Base-by-base conservation (phyloP, 2,113 vertebrate genomes). In the Gobio gobio region DNA sequence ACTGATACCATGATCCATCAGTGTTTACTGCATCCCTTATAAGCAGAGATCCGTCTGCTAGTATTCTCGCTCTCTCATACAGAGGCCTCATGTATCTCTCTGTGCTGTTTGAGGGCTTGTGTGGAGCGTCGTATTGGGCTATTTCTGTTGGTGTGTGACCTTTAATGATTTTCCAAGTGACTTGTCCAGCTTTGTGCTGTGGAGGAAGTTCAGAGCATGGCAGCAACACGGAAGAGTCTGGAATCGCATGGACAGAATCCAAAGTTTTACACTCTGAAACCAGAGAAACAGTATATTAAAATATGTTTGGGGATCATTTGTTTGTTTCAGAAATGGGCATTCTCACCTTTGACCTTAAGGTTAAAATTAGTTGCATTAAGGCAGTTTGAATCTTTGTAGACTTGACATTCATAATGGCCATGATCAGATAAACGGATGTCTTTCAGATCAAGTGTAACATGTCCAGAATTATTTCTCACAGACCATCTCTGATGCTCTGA, bases 401-500 rank as follows among this genome's bases (percentile, higher is more conserved):
- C 58, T 58, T 63, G 1, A 63, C 58, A 63, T 14, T 45, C 56
- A 63, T 79, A 79, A 18, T 0, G 36, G 0, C 56, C 77, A 5
- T 13, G 3, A 79, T 79, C 77, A 0, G n/a, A 10, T 63, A 18
- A 45, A 18, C 12, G 5, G 13, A 79, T 63, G 22, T 79, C 40
- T 63, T 47, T 45, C 36, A 79, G 77, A 6, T 47, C 2, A 79
- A 79, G 36, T 26, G 8, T 63, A 10, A 79, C 14, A 63, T 29
- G 18, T 6, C n/a, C 58, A 79, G n/a, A 0, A 47, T 63, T 2
- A 10, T 24, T 79, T 16, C 13, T 78, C 22, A 61, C 56, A 45
- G 77, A 78, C 77, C 77, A 78, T 61, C 36, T 78, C 22, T 26
- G 58, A 18, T 26, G 22, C n/a, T 79, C 18, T 79, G n/a, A 61